These are phyloP conservation scores for Trachops cirrhosus DNA, from an alignment of 2,797 vertebrate genomes.

Conservation along the genomic window DNA sequence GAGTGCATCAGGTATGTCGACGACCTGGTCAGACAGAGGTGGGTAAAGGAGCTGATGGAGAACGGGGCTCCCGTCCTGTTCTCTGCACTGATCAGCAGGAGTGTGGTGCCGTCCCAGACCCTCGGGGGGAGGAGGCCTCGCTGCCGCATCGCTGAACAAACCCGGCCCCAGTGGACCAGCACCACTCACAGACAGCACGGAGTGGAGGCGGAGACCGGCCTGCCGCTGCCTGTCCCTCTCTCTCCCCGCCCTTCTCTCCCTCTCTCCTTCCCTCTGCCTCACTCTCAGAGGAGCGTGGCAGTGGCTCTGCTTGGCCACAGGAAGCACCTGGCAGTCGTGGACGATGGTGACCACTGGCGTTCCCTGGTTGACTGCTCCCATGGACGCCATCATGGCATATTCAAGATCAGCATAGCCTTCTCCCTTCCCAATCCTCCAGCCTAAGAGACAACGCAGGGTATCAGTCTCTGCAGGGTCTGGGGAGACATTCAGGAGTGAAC, in stretches of 20 bases:
- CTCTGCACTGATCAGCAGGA: rapidly evolving
- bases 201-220: not conserved
- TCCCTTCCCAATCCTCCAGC: conserved; percentile 96
- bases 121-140: not conserved
- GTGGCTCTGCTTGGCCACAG: not conserved
- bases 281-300: not conserved
- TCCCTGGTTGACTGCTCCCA: conserved; percentile 88
- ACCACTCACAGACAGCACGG: rapidly evolving
- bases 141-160: rapidly evolving
- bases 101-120: not conserved
- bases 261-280: not conserved
- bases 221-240: not conserved
- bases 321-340: conserved; percentile 94
- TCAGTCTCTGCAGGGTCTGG: not conserved
- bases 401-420: conserved; percentile 97
- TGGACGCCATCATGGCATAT: conserved; percentile 95
- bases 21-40: conserved; percentile 82
- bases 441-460: conserved; percentile 74
- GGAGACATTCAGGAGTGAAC: not conserved
- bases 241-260: too few species aligned
- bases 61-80: rapidly evolving
- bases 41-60: not conserved
- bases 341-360: conserved; percentile 94
- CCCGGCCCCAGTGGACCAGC: rapidly evolving
- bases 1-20: conserved; percentile 91